Percentiles rank a stretch among this genome's conserved stretches.
Conservation (phyloP, 2,113 vertebrate species). For the Pholis gunnellus region DNA sequence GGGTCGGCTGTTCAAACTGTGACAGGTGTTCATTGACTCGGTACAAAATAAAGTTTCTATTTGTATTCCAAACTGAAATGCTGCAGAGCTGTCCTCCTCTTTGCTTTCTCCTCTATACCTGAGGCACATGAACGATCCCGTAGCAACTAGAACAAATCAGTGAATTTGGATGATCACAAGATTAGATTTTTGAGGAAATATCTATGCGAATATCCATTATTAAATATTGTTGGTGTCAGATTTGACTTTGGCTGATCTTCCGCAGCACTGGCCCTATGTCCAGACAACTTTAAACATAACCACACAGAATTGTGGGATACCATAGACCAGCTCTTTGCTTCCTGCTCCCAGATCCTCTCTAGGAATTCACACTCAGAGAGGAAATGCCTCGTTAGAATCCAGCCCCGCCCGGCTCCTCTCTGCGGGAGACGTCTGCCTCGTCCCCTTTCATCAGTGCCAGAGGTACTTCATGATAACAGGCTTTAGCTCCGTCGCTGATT, state of each 20-base stretch:
- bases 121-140: not conserved
- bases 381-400: constrained; percentile 29
- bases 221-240: not conserved
- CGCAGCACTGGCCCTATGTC: not conserved
- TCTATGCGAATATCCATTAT: not conserved
- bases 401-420: constrained; percentile 58
- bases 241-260: not conserved
- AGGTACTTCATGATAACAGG: constrained; percentile 65
- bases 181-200: not conserved
- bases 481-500: constrained; percentile 66
- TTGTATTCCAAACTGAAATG: constrained; percentile 13
- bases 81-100: not conserved
- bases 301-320: not conserved
- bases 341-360: constrained; percentile 24
- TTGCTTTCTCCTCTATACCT: not conserved
- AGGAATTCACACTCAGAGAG: constrained; percentile 47
- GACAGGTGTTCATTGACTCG: not conserved
- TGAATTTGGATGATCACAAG: not conserved
- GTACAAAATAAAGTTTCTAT: constrained; percentile 16
- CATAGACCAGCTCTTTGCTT: not conserved
- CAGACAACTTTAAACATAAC: not conserved
- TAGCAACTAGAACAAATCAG: not conserved
- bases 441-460: constrained; percentile 67
- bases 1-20: constrained; percentile 12
- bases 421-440: constrained; percentile 51